A percentile compares a stretch with the other conserved stretches of the same genome.
Evolutionary conservation across 2,888 invertebrate species (phyloP).

Genomic region (Eulithis testata): DNA sequence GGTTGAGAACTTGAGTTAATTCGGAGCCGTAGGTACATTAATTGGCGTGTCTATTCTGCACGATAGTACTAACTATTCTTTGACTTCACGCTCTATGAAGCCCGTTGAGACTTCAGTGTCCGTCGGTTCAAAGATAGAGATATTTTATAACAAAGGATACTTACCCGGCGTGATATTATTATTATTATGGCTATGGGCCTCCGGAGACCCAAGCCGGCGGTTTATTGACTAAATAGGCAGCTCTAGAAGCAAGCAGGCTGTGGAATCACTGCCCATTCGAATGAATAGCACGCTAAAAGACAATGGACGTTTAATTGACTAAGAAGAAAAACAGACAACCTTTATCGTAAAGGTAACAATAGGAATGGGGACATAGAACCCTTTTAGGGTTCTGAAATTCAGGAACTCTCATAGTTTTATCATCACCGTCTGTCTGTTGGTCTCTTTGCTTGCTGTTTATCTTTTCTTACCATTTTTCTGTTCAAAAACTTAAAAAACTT

Average conservation of each 20-base stretch:
- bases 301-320: constrained; percentile 29
- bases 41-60: no score
- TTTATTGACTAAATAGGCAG: constrained; percentile 30
- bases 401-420: not conserved
- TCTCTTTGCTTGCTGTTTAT: not conserved
- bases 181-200: constrained; percentile 23
- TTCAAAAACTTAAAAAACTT: no score
- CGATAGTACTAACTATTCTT: not conserved
- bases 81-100: not conserved
- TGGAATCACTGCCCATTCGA: constrained; percentile 27
- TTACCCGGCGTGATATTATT: constrained; percentile 24
- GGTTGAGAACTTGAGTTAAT: no score
- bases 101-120: constrained; percentile 4
- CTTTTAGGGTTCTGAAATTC: constrained; percentile 8
- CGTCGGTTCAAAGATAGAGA: constrained; percentile 11
- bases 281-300: constrained; percentile 27
- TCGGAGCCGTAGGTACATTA: no score
- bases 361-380: constrained; percentile 7
- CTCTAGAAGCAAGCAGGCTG: constrained; percentile 24
- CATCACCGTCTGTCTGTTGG: not conserved
- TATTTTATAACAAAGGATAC: constrained; percentile 20
- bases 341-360: constrained; percentile 24
- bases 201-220: constrained; percentile 22
- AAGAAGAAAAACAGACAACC: constrained; percentile 24
- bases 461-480: no score